A percentile compares a stretch with the other conserved stretches of the same genome.
Evolutionary conservation across 2,113 vertebrate genomes (phyloP).

Genomic region (Pholis gunnellus): DNA sequence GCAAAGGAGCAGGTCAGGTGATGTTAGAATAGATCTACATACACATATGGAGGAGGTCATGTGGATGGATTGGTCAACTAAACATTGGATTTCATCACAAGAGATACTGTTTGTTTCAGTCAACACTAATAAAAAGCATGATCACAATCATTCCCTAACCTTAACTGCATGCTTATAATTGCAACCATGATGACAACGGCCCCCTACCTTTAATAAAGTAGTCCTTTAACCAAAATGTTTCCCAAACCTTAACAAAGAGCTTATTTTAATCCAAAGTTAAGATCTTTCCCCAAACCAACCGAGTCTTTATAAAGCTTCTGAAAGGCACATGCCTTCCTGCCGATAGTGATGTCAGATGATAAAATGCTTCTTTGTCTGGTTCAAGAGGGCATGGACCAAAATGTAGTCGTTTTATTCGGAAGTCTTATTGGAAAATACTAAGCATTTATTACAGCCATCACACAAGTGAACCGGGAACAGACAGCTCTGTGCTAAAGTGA

Average conservation of each 20-base stretch:
- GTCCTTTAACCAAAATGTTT: neutral
- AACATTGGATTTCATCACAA: neutral
- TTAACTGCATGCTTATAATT: neutral
- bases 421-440: neutral
- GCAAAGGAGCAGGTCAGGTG: neutral
- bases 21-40: neutral
- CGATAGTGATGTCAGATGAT: neutral
- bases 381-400: neutral
- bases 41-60: neutral
- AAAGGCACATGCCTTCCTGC: neutral
- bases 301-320: neutral
- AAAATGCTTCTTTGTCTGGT: neutral
- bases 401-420: neutral
- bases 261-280: neutral
- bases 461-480: neutral
- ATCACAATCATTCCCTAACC: neutral
- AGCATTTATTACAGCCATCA: neutral
- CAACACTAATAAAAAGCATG: neutral
- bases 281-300: neutral
- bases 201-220: neutral
- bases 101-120: neutral
- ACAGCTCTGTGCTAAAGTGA: neutral
- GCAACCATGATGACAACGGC: neutral
- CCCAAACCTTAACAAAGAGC: neutral
- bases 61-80: neutral